phyloP scores from a whole-genome alignment of 64 coral and sea anemone species.

The Stichodactyla mertensii region DNA sequence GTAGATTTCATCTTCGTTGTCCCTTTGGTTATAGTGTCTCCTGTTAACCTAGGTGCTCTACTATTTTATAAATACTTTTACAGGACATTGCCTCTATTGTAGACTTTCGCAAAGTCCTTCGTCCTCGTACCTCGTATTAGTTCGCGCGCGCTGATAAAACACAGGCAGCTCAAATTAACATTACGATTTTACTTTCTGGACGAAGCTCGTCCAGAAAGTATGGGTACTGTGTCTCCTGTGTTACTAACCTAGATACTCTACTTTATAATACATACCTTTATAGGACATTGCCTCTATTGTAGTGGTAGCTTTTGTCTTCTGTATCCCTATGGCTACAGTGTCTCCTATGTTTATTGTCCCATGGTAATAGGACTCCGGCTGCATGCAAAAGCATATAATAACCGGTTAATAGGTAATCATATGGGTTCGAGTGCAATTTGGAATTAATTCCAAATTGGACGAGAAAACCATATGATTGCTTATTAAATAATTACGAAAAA shows the following conservation, averaged over 20 bases:
- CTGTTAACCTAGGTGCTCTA: too few relatives aligned
- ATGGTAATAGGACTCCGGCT: slow-evolving; percentile 63
- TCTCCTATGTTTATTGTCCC: slow-evolving; percentile 55
- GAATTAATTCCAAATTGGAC: too few relatives aligned
- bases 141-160: too few relatives aligned
- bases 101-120: too few relatives aligned
- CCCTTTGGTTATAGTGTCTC: too few relatives aligned
- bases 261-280: not conserved
- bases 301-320: slow-evolving; percentile 26
- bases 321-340: slow-evolving; percentile 57
- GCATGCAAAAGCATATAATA: slow-evolving; percentile 2
- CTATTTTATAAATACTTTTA: not conserved
- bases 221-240: slow-evolving; percentile 45
- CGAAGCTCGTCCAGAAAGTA: not conserved
- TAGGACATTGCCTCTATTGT: slow-evolving; percentile 36
- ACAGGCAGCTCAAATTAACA: too few relatives aligned
- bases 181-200: too few relatives aligned
- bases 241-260: not conserved
- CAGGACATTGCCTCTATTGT: slow-evolving; percentile 36
- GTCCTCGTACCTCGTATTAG: too few relatives aligned
- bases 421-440: too few relatives aligned
- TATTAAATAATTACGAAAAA: too few relatives aligned
- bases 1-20: too few relatives aligned
- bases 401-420: not conserved
- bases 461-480: too few relatives aligned